phyloP scores from a whole-genome alignment of 1,140 invertebrate species.

The Medauroidea extradentata region DNA sequence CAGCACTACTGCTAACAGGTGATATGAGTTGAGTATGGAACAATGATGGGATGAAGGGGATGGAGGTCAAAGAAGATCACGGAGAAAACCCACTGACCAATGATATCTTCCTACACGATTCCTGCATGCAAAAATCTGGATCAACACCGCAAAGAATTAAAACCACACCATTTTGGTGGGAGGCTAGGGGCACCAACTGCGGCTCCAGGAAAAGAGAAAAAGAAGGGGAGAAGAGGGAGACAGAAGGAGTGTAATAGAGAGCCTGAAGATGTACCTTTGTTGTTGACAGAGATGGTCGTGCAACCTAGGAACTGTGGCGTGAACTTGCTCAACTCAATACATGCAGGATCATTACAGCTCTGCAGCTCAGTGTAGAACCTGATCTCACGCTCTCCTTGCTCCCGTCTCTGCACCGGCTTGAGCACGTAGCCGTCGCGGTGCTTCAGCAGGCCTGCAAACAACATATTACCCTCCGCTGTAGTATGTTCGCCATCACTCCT shows the following conservation, averaged over 20 bases:
- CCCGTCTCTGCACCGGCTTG: constrained; percentile 65
- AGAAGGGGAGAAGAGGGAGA: background rate
- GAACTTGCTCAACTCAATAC: constrained; percentile 52
- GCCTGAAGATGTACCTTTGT: constrained; percentile 39
- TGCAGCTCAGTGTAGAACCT: constrained; percentile 63
- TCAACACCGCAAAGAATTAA: background rate
- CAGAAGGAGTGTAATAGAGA: background rate
- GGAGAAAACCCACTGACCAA: background rate
- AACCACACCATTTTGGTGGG: background rate
- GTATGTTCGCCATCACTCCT: too few species aligned
- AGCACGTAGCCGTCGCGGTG: constrained; percentile 57
- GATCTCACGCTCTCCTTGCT: constrained; percentile 63
- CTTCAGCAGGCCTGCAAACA: constrained; percentile 60
- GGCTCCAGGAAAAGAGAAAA: background rate
- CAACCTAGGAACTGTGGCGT: constrained; percentile 62
- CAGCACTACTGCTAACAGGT: too few species aligned
- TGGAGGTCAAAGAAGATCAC: too few species aligned
- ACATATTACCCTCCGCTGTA: constrained; percentile 11
- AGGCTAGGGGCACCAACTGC: too few species aligned
- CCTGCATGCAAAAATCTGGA: background rate
- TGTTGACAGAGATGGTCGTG: constrained; percentile 51
- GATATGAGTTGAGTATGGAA: too few species aligned
- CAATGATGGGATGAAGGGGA: too few species aligned
- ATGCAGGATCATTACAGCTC: constrained; percentile 45
- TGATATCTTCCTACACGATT: background rate